Conservation (phyloP, 1,140 invertebrate genomes). For the Mycetomoellerius zeteki region DNA sequence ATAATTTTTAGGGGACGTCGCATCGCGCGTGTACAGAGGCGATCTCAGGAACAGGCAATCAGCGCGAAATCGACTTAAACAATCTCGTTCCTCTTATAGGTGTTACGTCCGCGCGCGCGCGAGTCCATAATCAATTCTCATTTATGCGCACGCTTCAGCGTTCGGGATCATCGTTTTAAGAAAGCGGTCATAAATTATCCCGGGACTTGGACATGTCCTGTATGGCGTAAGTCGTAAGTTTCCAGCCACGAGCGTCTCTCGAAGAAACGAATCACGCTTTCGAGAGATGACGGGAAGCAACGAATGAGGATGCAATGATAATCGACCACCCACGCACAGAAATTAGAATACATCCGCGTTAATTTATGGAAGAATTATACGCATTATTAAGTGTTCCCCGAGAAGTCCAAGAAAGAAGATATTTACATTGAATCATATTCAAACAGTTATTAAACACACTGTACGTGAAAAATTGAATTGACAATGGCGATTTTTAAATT, state of each 20-base stretch:
- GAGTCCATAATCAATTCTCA: slow-evolving; percentile 70
- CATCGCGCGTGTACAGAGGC: slow-evolving; percentile 15
- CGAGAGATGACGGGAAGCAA: slow-evolving; percentile 19
- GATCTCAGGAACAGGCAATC: slow-evolving; percentile 58
- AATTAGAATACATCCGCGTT: slow-evolving; percentile 81
- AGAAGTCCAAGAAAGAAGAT: not conserved
- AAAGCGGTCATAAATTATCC: slow-evolving; percentile 74
- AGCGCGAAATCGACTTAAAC: slow-evolving; percentile 59
- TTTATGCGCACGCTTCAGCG: slow-evolving; percentile 68
- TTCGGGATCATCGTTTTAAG: slow-evolving; percentile 71
- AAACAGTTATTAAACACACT: not conserved
- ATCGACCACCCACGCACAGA: slow-evolving; percentile 77
- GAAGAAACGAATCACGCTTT: slow-evolving; percentile 33
- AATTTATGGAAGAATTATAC: slow-evolving; percentile 81
- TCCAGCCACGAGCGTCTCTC: not conserved
- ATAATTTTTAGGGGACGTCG: slow-evolving; percentile 62
- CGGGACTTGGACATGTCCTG: slow-evolving; percentile 51
- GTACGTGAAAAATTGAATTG: not conserved
- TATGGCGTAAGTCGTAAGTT: slow-evolving; percentile 61
- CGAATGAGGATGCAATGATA: slow-evolving; percentile 68
- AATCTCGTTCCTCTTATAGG: slow-evolving; percentile 56
- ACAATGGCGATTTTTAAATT: slow-evolving; percentile 4
- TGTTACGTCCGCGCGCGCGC: slow-evolving; percentile 15
- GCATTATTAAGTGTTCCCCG: slow-evolving; percentile 72
- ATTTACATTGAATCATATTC: not conserved